phyloP scores from a whole-genome alignment of 2,113 vertebrate genomes.

The Vombatus ursinus region DNA sequence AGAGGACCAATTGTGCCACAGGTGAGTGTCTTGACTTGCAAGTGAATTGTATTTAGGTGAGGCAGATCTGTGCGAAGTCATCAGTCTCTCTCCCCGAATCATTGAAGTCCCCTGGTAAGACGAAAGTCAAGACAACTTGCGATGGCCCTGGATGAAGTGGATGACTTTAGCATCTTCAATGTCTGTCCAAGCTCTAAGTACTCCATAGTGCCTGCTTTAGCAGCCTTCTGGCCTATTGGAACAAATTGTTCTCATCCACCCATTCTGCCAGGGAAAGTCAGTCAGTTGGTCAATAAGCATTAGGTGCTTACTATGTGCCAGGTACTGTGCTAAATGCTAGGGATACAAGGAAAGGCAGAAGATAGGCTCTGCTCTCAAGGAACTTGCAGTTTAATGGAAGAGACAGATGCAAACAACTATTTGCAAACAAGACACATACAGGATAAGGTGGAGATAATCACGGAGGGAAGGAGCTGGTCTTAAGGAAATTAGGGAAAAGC shows the following conservation, averaged over 20 bases:
- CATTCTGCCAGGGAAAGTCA: background rate
- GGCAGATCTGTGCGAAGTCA: background rate
- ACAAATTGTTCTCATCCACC: background rate
- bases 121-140: background rate
- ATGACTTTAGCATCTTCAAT: background rate
- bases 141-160: background rate
- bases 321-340: background rate
- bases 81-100: background rate
- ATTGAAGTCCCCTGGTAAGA: background rate
- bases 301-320: background rate
- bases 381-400: background rate
- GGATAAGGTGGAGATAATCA: background rate
- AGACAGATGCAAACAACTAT: background rate
- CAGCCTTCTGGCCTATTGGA: background rate
- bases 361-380: background rate
- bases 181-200: background rate
- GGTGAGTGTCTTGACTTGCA: background rate
- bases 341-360: background rate
- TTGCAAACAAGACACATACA: background rate
- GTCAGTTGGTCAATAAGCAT: background rate
- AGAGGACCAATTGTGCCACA: background rate
- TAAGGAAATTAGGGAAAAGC: background rate
- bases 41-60: background rate
- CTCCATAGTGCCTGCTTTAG: background rate
- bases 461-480: background rate